Base-by-base conservation (phyloP, 2,113 vertebrate species). In the Herpetotheres cachinnans region DNA sequence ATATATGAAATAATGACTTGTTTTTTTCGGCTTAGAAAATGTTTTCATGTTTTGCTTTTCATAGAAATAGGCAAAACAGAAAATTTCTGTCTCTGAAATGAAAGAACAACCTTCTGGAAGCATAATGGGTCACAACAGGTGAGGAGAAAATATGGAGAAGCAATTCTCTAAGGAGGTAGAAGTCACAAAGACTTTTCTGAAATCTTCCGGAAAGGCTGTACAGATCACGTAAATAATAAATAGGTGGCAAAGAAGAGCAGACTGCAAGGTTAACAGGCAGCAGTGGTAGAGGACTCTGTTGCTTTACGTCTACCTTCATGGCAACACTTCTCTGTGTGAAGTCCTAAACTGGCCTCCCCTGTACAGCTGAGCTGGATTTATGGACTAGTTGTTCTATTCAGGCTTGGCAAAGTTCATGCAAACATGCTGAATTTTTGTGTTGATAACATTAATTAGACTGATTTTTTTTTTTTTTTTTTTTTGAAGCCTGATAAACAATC, bases 391-490 rank as follows among this genome's bases (percentile, higher is more conserved):
- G 10, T 21, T 87, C 65, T 72, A n/a, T 40, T 77, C 46, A 83
- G 47, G 29, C n/a, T 58, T 62, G 46, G 40, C 25, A 69, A 82
- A 85, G 40, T 73, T 69, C 24, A 13, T 58, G 27, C 7, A 82
- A 82, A 42, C 34, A 18, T 34, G 38, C 29, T 38, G 54, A 52
- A 1, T 32, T 79, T 82, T 79, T 77, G 30, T 79, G 49, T 40
- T 30, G 32, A 49, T 90, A 94, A 91, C 54, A 42, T 72, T 88
- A 85, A 93, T 95, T 91, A 92, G 86, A 90, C 11, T 55, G 82
- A 66, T 58, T 81, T 34, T 36, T n/a, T 67, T 82, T 40, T 80
- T n/a, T 22, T 1, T 20, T 47, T 42, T 42, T 42, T 42, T 42
- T 42, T 42, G n/a, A 76, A 90, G 36, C 61, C 50, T 80, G 63